Percentiles rank a stretch among this genome's conserved stretches.
Evolutionary conservation across 2,888 invertebrate species (phyloP).

Genomic region (Plemyria rubiginata): DNA sequence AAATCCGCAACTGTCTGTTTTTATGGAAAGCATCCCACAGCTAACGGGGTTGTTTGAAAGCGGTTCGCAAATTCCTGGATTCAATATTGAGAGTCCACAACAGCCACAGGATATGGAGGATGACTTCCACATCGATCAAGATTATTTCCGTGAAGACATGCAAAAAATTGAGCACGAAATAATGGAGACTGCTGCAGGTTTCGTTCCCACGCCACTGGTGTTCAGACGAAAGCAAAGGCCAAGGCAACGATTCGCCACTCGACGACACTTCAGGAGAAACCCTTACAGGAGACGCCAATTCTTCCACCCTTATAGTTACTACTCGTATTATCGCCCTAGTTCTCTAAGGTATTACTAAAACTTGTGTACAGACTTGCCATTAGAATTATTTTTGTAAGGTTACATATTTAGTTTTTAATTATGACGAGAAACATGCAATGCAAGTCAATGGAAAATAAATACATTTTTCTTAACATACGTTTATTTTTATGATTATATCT

Average conservation of each 20-base stretch:
- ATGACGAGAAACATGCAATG: background rate
- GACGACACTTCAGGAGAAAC: slow-evolving; percentile 60
- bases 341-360: slow-evolving; percentile 71
- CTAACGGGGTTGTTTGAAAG: slow-evolving; percentile 6
- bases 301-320: slow-evolving; percentile 65
- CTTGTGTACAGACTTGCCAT: slow-evolving; percentile 41
- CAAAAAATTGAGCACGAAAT: slow-evolving; percentile 64
- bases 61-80: slow-evolving; percentile 10
- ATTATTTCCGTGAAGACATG: slow-evolving; percentile 52
- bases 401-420: slow-evolving; percentile 14
- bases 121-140: slow-evolving; percentile 39
- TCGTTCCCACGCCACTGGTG: slow-evolving; percentile 62
- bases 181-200: slow-evolving; percentile 74
- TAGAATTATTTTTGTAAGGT: slow-evolving; percentile 28
- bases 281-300: slow-evolving; percentile 60
- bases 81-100: slow-evolving; percentile 15
- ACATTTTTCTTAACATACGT: slow-evolving; percentile 51
- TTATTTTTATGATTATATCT: slow-evolving; percentile 24
- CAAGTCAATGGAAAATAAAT: slow-evolving; percentile 27
- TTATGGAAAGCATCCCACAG: slow-evolving; percentile 8
- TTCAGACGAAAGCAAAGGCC: slow-evolving; percentile 53
- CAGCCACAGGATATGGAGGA: slow-evolving; percentile 31
- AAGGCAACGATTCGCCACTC: slow-evolving; percentile 57
- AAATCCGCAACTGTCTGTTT: slow-evolving; percentile 8
- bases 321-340: slow-evolving; percentile 64